Evolutionary conservation across 2,113 vertebrate genomes (phyloP), one percentile per base, ranked within the genome.

Genomic region (Chunga burmeisteri): DNA sequence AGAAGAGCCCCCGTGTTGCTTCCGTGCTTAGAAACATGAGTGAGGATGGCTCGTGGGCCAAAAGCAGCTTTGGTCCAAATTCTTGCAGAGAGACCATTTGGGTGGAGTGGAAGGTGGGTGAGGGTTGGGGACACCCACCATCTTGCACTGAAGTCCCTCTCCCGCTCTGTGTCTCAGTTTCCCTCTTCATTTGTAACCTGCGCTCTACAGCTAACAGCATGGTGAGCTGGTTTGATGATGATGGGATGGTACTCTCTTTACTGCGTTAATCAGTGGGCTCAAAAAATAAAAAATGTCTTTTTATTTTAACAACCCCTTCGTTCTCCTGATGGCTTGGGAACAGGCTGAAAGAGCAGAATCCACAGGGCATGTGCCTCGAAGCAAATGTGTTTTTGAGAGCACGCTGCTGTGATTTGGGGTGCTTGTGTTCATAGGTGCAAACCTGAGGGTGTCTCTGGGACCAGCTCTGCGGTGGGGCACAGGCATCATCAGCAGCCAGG

Each of bases 1-100:
- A 85, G 52, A 58, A 38, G 34, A 61, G 20, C 25, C 40, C 30
- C 73, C 0, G 1, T 52, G 82, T 23, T 65, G 12, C 32, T 46
- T 53, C 44, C 2, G 5, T 1, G 2, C n/a, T 73, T 38, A 38
- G n/a, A 32, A 75, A 61, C 70, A 22, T 0, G 2, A 61, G 47
- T 16, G 29, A 30, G 38, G 63, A 18, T 23, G 53, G 52, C 26
- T 77, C 18, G 17, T 0, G 7, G 73, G 58, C 40, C 38, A 40
- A 40, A 70, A 72, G 15, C 7, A 84, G 38, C 49, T 90, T 71
- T 52, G 40, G 34, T 44, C 18, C 30, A 25, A 42, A 16, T 17
- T 42, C 25, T 34, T 0, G 1, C 17, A 34, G 32, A 6, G 40
- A 53, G 8, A 9, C 4, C 0, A 0, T 62, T 47, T 63, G 59